Conservation (phyloP, 2,888 invertebrate genomes). For the Pemphredon lugubris region DNA sequence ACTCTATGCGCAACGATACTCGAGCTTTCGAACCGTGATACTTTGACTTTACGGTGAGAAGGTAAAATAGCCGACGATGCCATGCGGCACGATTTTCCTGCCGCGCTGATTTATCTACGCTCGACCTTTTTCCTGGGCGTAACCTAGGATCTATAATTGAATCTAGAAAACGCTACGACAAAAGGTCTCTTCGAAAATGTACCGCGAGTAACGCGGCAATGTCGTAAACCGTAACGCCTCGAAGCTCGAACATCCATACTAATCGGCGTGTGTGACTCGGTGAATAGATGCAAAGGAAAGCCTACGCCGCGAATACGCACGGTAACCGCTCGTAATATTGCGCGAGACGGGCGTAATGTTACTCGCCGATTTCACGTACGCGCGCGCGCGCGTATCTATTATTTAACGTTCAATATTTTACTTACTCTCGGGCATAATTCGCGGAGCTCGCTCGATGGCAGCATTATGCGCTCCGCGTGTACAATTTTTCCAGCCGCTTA, state of each 20-base stretch:
- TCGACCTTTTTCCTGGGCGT: conserved; percentile 45
- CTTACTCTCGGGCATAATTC: conserved; percentile 11
- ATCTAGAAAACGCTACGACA: conserved; percentile 57
- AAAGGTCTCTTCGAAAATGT: conserved; percentile 45
- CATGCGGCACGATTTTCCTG: conserved; percentile 33
- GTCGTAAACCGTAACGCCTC: conserved; percentile 25
- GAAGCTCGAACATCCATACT: conserved; percentile 17
- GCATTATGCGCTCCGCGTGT: background rate
- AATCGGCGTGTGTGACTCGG: conserved; percentile 1
- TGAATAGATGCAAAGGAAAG: background rate
- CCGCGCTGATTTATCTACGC: conserved; percentile 48
- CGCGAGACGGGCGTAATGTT: too few species aligned
- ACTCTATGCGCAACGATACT: conserved; percentile 22
- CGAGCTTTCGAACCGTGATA: conserved; percentile 36
- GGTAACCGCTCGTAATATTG: too few species aligned
- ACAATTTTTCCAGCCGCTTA: background rate
- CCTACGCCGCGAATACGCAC: conserved; percentile 2
- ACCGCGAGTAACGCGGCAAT: too few species aligned
- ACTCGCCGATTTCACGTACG: too few species aligned
- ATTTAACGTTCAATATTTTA: conserved; percentile 13
- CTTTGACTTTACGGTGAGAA: conserved; percentile 27
- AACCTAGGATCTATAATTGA: conserved; percentile 67
- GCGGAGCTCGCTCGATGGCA: background rate
- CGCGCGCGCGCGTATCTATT: background rate
- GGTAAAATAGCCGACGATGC: conserved; percentile 34